Base-by-base conservation (phyloP, 1,140 invertebrate genomes). In the Eurosta solidaginis region DNA sequence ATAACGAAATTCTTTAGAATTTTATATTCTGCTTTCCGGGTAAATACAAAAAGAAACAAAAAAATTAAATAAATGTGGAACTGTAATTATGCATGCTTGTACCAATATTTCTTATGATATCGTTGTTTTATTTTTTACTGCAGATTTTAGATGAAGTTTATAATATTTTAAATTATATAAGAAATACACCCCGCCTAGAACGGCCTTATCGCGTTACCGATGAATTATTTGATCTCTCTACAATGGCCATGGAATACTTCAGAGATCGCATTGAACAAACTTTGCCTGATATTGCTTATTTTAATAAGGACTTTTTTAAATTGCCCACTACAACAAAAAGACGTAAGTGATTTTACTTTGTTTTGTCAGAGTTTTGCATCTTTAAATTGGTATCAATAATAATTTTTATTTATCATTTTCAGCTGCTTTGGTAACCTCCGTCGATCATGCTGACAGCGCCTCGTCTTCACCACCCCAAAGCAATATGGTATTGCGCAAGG, bases 231-330 rank as follows among this genome's bases (percentile, higher is more conserved):
- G 95, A 96, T 90, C 89, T 96, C 73, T 96, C 94, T 36, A 96
- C 95, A 27, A 96, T 96, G 95, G 95, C 95, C 29, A 96, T 96
- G 94, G 95, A 96, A 88, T 96, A 96, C 88, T 96, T 96, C 83
- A 96, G 96, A 87, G 95, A 96, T 88, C 93, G 93, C 80, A 95
- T 96, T 84, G 95, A 96, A 87, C 94, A 95, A 42, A 93, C 92
- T 78, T 89, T 96, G 80, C 95, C 95, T 33, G 94, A 96, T 88
- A 94, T 96, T 79, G 93, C 94, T 25, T 96, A 95, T 87, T 95
- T 96, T 88, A 93, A 93, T 79, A 92, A 94, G 33, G 94, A 95
- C 85, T 95, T 95, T 87, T 86, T 81, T 73, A 84, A 81, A 79
- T 77, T 86, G 75, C 81, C 83, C 74, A 81, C 82, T 50, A 85